Percentiles rank a stretch among this genome's conserved stretches.
Conservation (phyloP, 2,797 vertebrate genomes). For the Enteromius radiatus region DNA sequence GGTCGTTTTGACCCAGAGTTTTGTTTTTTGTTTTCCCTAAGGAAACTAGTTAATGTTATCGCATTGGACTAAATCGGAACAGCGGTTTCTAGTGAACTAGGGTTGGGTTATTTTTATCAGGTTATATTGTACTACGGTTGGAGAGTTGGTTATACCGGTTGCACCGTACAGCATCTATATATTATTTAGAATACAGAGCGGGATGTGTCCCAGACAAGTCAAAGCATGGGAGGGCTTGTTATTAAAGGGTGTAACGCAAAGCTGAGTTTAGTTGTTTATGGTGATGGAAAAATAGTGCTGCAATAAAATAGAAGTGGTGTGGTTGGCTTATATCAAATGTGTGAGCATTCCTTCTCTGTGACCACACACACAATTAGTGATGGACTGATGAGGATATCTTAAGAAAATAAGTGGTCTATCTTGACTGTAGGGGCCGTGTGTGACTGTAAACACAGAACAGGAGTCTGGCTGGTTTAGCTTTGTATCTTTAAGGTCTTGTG, state of each 20-base stretch:
- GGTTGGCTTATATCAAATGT: neutral
- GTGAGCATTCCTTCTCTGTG: neutral
- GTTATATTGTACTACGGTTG: neutral
- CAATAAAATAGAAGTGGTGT: neutral
- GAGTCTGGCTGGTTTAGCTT: neutral
- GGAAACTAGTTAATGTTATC: neutral
- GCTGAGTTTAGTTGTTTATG: neutral
- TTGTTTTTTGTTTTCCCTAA: neutral
- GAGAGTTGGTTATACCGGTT: neutral
- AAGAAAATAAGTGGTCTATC: conserved; percentile 5
- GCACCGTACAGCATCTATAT: neutral
- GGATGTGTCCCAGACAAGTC: neutral
- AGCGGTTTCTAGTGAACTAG: neutral
- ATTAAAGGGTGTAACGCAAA: neutral
- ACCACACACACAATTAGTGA: neutral
- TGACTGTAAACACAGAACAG: neutral
- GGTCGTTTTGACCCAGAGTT: neutral
- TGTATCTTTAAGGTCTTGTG: neutral
- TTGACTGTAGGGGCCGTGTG: neutral
- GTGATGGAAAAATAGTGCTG: neutral
- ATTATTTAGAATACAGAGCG: neutral
- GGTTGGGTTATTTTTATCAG: neutral
- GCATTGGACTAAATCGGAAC: neutral
- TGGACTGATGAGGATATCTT: neutral
- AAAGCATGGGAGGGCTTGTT: neutral